Conservation (phyloP, 2,113 vertebrate species). For the Calypte anna region DNA sequence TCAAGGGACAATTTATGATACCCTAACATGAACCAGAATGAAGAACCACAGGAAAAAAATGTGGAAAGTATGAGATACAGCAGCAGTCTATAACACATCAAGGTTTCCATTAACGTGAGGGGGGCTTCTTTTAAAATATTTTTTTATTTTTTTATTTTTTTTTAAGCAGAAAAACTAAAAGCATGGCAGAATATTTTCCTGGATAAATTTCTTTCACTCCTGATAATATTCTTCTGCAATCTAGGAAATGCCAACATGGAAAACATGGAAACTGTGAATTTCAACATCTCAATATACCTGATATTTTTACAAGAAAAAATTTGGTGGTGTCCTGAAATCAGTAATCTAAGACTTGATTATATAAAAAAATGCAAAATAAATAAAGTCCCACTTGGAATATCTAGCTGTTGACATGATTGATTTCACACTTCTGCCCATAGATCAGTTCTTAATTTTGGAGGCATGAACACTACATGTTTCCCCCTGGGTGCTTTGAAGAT, state of each 20-base stretch:
- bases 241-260: background rate
- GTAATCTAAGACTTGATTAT: constrained; percentile 18
- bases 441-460: background rate
- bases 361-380: background rate
- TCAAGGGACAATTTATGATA: background rate
- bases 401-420: background rate
- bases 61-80: constrained; percentile 10
- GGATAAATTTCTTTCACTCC: background rate
- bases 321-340: background rate
- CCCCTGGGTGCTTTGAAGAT: background rate
- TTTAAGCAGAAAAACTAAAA: constrained; percentile 44
- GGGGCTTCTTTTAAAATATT: background rate
- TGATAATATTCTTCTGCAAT: background rate
- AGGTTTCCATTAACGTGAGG: constrained; percentile 52
- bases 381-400: background rate
- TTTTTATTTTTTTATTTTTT: constrained; percentile 50
- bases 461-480: background rate
- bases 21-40: background rate
- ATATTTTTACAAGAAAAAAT: background rate
- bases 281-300: background rate
- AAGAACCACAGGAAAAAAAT: constrained; percentile 32
- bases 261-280: background rate
- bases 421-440: background rate
- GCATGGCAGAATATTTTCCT: constrained; percentile 44
- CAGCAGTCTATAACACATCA: background rate